These are phyloP conservation scores for Leptopilina boulardi DNA, from an alignment of 1,140 invertebrate species.

Conservation along the genomic window DNA sequence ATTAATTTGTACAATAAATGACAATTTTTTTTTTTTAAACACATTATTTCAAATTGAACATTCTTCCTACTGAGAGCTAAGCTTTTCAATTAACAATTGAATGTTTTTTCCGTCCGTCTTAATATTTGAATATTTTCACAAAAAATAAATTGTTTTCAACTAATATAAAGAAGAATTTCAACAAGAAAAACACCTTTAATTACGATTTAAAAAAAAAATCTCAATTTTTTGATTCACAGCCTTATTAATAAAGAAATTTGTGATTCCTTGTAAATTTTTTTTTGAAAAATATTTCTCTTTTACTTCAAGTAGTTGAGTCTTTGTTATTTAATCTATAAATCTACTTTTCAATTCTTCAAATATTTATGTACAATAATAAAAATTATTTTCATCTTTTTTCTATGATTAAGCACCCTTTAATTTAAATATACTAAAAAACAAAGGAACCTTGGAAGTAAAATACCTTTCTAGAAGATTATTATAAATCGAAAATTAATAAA, in stretches of 20 bases:
- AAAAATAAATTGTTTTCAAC: not conserved
- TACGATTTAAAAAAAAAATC: not conserved
- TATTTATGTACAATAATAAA: no score
- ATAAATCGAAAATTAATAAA: no score
- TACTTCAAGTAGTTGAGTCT: no score
- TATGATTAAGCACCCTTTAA: no score
- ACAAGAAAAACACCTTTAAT: not conserved
- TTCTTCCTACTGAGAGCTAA: not conserved
- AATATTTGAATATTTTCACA: not conserved
- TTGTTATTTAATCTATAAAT: no score
- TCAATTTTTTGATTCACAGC: slow-evolving; percentile 23
- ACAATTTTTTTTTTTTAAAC: not conserved
- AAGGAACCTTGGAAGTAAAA: no score
- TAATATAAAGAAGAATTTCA: not conserved
- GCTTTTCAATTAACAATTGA: not conserved
- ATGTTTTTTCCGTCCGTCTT: not conserved
- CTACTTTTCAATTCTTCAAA: not conserved
- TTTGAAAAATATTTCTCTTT: no score
- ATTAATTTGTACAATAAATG: slow-evolving; percentile 6
- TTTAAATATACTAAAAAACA: no score
- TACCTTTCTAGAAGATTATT: no score
- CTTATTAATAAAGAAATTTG: not conserved
- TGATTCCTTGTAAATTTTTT: not conserved
- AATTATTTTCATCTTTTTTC: no score
- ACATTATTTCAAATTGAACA: not conserved